Percentiles rank a stretch among this genome's conserved stretches.
These are phyloP conservation scores for Cinclus mexicanus DNA, from an alignment of 2,113 vertebrate genomes.

Conservation along the genomic window DNA sequence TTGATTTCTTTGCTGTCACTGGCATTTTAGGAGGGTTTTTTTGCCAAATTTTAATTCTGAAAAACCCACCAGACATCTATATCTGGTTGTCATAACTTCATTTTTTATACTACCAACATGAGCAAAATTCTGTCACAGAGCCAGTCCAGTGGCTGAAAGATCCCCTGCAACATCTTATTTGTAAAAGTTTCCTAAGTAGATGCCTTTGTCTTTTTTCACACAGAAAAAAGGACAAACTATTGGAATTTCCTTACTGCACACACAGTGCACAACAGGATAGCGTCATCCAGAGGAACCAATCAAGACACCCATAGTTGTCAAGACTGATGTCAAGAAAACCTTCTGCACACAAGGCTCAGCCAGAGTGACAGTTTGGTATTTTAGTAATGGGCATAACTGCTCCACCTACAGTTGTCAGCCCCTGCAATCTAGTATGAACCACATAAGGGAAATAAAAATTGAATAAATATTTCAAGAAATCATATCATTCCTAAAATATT, in stretches of 20 bases:
- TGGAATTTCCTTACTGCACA: constrained; percentile 82
- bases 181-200: neutral
- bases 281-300: constrained; percentile 85
- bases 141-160: neutral
- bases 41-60: neutral
- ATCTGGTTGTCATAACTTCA: neutral
- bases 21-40: neutral
- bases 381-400: constrained; percentile 88
- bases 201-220: neutral
- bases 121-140: neutral
- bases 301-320: constrained; percentile 83
- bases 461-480: neutral
- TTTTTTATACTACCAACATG: neutral
- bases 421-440: constrained; percentile 56
- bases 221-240: neutral
- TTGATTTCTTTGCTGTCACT: neutral
- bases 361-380: constrained; percentile 85
- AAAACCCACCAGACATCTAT: neutral
- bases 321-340: constrained; percentile 89
- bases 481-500: neutral
- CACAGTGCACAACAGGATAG: constrained; percentile 84
- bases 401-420: constrained; percentile 85
- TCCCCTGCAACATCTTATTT: neutral
- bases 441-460: neutral
- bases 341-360: constrained; percentile 85